phyloP scores from a whole-genome alignment of 2,797 vertebrate genomes.

The Sebastolobus altivelis region DNA sequence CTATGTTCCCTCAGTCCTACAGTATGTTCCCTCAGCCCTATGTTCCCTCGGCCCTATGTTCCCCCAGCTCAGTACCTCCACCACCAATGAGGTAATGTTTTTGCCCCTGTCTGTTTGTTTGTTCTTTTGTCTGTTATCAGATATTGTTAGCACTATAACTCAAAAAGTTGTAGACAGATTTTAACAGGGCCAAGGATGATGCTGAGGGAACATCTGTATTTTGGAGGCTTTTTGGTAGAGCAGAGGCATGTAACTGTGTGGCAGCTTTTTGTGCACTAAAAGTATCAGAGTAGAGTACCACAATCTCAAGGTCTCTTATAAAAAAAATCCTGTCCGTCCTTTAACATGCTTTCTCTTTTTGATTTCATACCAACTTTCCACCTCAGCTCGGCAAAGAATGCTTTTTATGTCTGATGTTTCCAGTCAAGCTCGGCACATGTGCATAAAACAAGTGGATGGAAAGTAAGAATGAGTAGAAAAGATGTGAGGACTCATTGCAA shows the following conservation, averaged over 20 bases:
- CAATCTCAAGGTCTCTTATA: background rate
- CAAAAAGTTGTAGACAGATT: background rate
- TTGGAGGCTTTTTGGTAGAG: background rate
- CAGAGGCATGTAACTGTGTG: background rate
- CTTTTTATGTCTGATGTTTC: background rate
- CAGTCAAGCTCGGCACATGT: background rate
- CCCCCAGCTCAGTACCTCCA: background rate
- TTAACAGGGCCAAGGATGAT: background rate
- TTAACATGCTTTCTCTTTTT: conserved; percentile 4
- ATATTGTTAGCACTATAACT: background rate
- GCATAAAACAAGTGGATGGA: conserved; percentile 2
- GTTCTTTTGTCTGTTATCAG: background rate
- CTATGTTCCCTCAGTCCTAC: background rate
- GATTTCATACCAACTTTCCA: background rate
- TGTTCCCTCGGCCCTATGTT: background rate
- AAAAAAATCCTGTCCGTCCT: background rate
- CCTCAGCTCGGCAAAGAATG: background rate
- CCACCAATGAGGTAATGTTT: background rate
- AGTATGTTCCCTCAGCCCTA: background rate
- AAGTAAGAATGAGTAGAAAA: background rate
- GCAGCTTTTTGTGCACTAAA: conserved; percentile 4
- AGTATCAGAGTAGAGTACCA: background rate
- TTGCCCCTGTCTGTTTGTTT: background rate
- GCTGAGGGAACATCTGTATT: background rate
- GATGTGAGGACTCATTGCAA: background rate